Base-by-base conservation (phyloP, 2,797 vertebrate genomes). In the Sebastes cheni region DNA sequence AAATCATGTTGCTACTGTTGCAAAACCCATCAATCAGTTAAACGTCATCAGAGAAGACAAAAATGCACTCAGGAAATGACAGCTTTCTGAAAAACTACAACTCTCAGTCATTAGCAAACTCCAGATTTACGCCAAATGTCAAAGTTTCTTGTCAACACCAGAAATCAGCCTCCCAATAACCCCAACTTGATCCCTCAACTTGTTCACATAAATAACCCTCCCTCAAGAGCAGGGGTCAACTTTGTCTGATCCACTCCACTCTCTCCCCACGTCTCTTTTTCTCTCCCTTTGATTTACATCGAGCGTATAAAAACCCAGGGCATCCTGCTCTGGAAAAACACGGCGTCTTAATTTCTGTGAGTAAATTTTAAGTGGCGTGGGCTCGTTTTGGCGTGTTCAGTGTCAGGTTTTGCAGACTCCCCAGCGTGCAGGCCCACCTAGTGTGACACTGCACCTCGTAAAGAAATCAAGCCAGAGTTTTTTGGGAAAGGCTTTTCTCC, bases 371-470 rank as follows among this genome's bases (percentile, higher is more conserved):
- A 92, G 89, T 83, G 88, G 77, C 39, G 23, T 18, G 80, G 86
- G 78, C 83, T 90, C 77, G 11, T 88, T 91, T 52, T 79, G 86
- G 74, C 72, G 72, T 91, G 92, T 92, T 93, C 86, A 91, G 86
- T 93, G 91, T 94, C 91, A 83, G 90, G 86, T 91, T 93, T 78
- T 88, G 87, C 91, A 88, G 92, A 93, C 89, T 92, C 90, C 93
- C 91, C 89, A 86, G 88, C 2, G 92, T 72, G 93, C 62, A 6
- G 85, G 94, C 91, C 94, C 95, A 95, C 95, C 94, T 93, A 93
- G 89, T 83, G 91, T 88, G 91, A 94, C 90, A 86, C 86, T 89
- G 89, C 92, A 91, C 93, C 93, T 95, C 92, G 74, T 96, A 94
- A 95, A 96, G 87, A 92, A 92, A 92, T 93, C 91, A 87, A 90